A percentile compares a stretch with the other conserved stretches of the same genome.
Evolutionary conservation across 2,113 vertebrate genomes (phyloP).

Genomic region (Anoplopoma fimbria): DNA sequence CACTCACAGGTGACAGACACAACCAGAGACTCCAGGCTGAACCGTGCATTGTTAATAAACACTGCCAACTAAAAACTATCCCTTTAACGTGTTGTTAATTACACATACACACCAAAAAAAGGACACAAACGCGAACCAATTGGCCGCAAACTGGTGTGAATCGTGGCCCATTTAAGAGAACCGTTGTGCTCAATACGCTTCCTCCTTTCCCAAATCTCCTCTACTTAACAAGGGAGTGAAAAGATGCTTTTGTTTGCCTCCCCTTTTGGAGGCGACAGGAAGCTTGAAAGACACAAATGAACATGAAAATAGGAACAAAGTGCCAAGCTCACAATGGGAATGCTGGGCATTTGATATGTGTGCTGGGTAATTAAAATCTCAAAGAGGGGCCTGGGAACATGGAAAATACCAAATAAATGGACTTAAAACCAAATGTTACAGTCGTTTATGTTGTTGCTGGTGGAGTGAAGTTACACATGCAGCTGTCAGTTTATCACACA

Average conservation of each 20-base stretch:
- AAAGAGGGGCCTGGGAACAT: neutral
- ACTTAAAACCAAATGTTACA: neutral
- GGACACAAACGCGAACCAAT: conserved; percentile 10
- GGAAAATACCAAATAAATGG: neutral
- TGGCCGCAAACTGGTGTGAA: conserved; percentile 60
- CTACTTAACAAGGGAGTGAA: conserved; percentile 73
- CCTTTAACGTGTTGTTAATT: neutral
- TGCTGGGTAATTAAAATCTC: conserved; percentile 55
- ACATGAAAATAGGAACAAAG: conserved; percentile 67
- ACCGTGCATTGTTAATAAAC: neutral
- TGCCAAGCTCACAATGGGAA: conserved; percentile 56
- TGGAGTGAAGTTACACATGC: conserved; percentile 8
- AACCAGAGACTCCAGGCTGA: neutral
- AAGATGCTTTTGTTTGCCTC: conserved; percentile 89
- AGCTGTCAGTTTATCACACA: conserved; percentile 22
- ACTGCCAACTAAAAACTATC: neutral
- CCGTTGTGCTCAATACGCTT: conserved; percentile 35
- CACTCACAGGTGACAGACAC: conserved; percentile 61
- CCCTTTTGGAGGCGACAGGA: conserved; percentile 81
- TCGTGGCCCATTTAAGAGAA: conserved; percentile 42
- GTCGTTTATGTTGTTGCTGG: neutral
- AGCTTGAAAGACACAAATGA: conserved; percentile 78
- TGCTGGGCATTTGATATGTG: conserved; percentile 32
- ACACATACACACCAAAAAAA: neutral
- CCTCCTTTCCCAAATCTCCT: conserved; percentile 47